These are phyloP conservation scores for Amphiprion percula DNA, from an alignment of 2,113 vertebrate species.

Conservation along the genomic window DNA sequence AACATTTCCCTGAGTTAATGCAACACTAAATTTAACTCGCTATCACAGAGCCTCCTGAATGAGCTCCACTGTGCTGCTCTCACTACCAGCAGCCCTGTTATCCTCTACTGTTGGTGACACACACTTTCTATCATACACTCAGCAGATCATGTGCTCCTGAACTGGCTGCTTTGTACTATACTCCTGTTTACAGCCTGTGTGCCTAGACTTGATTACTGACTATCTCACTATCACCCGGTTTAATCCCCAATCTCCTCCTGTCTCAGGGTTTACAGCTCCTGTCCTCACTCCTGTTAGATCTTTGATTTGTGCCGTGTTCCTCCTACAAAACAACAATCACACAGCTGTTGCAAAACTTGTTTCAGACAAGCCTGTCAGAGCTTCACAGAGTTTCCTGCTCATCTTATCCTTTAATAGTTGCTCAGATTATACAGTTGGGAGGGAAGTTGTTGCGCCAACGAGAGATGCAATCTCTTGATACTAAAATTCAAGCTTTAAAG, in stretches of 20 bases:
- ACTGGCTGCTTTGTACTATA: constrained; percentile 10
- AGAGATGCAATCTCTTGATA: constrained; percentile 34
- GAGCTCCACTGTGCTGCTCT: not conserved
- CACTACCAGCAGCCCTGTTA: not conserved
- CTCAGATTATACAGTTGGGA: not conserved
- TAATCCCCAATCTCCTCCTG: constrained; percentile 11
- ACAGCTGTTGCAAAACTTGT: not conserved
- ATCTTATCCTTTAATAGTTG: constrained; percentile 4
- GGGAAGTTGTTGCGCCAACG: not conserved
- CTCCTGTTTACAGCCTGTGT: not conserved
- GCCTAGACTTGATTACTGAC: not conserved
- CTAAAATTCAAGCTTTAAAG: constrained; percentile 4
- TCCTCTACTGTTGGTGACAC: not conserved
- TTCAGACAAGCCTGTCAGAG: not conserved
- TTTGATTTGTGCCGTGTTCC: constrained; percentile 16
- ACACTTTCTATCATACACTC: not conserved
- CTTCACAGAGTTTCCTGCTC: not conserved
- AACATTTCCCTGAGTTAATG: not conserved
- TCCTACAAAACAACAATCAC: not conserved
- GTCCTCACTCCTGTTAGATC: constrained; percentile 9
- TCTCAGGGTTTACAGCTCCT: constrained; percentile 1
- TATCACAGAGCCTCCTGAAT: no score
- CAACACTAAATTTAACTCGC: not conserved
- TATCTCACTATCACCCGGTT: not conserved
- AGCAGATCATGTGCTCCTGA: constrained; percentile 40